Evolutionary conservation across 2,888 invertebrate genomes (phyloP), one percentile per base, ranked within the genome.

Genomic region (Carabus problematicus): DNA sequence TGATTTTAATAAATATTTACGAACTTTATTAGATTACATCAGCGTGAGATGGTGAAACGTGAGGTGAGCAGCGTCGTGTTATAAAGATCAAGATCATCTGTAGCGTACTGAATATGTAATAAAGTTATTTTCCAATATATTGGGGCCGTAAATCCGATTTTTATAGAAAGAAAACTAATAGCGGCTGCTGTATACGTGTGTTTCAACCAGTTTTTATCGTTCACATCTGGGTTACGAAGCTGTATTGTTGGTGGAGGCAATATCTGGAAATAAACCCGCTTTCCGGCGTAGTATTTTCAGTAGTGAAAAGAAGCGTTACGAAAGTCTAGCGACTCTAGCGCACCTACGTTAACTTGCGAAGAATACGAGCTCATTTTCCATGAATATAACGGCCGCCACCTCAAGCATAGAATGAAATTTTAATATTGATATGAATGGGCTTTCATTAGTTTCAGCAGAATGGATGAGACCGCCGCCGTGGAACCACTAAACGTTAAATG

Each of bases 311-410:
- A 29, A 29, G 29, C 29, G 29, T 29, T 3, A 29, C 29, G 29
- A 29, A 29, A 29, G 29, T 29, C 29, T 29, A 29, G 29, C 29
- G 29, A 6, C 29, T 29, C 29, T 29, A 29, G 63, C 63, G 54
- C 52, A 41, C 40, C 63, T 63, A 14, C 56, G 45, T 64, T 64
- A 42, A 56, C 45, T 29, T 40, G 40, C 40, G 52, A 67, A 67
- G 60, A 60, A 67, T 67, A 52, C 40, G 54, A 52, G 29, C 67
- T 67, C 67, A 67, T 67, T 60, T 67, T 67, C 67, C 59, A 14
- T 58, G 54, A 54, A 59, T 49, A 49, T 67, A 52, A 67, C 19
- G 59, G 45, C 14, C 55, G 16, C 12, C 55, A 12, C 40, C 29
- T 29, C 59, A 40, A 45, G 59, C 16, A 19, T 12, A 12, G 42